phyloP scores from a whole-genome alignment of 2,888 invertebrate species.

The Tetheella fluctuosa region DNA sequence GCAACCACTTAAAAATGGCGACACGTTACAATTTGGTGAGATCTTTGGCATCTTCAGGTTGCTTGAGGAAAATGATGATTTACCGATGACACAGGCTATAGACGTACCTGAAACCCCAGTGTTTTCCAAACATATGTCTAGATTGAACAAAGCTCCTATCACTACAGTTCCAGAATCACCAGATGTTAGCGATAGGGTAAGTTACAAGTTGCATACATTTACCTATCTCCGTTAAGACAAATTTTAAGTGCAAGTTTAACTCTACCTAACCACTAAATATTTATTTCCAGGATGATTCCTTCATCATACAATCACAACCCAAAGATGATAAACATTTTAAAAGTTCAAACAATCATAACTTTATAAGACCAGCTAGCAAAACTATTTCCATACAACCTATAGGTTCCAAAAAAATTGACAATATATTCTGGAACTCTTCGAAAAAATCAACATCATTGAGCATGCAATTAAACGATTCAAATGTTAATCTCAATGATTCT shows the following conservation, averaged over 20 bases:
- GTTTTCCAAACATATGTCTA: constrained; percentile 43
- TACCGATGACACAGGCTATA: constrained; percentile 74
- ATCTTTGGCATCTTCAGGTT: constrained; percentile 71
- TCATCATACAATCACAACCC: constrained; percentile 60
- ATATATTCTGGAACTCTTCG: constrained; percentile 63
- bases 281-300: constrained; percentile 72
- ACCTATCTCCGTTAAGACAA: neutral
- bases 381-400: constrained; percentile 58
- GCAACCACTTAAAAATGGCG: constrained; percentile 64
- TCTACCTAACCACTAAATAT: constrained; percentile 1
- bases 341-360: constrained; percentile 49
- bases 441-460: constrained; percentile 62
- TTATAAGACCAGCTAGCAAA: constrained; percentile 59
- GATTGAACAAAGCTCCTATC: constrained; percentile 43
- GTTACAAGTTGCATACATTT: constrained; percentile 20
- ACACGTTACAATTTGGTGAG: constrained; percentile 73
- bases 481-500: constrained; percentile 46
- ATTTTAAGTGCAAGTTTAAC: constrained; percentile 1
- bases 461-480: constrained; percentile 50
- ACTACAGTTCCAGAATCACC: constrained; percentile 73
- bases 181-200: constrained; percentile 73
- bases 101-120: constrained; percentile 71
- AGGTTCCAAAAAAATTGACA: constrained; percentile 60
- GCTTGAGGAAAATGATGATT: constrained; percentile 60
- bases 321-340: constrained; percentile 44